Base-by-base conservation (phyloP, 2,888 invertebrate species). In the Orthonychiurus folsomi region DNA sequence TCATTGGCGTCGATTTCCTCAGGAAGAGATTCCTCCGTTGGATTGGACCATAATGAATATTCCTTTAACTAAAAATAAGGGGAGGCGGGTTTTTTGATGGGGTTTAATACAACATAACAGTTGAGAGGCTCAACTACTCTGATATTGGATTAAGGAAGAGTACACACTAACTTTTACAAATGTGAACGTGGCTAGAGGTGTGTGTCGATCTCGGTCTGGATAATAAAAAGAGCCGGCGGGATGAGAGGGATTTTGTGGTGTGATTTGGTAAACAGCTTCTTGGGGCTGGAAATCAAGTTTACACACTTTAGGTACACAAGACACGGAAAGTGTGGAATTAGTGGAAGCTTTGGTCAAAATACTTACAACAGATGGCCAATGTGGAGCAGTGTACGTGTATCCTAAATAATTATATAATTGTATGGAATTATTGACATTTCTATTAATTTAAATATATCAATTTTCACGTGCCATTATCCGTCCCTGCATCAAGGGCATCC, bases 221-320 rank as follows among this genome's bases (percentile, higher is more conserved):
- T 80, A 80, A 75, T 76, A 78, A 73, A 81, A 81, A 12, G 80
- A 78, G 66, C 77, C 77, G 25, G 80, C 80, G 1, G 78, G 77
- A 73, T 80, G 80, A 61, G 75, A 74, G 2, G 80, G 75, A 73
- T 12, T 79, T 60, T 69, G 73, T 2, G 77, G 74, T 5, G 78
- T 79, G 69, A 81, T 77, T 62, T 74, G 72, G 65, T 75, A 74
- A 67, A 81, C 77, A 21, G 74, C 73, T 62, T 78, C 76, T 25
- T 68, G 75, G 2, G 79, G 79, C 59, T 59, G 50, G 3, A 59
- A 50, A 28, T 15, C 48, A n/a, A n/a, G n/a, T n/a, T n/a, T n/a
- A n/a, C n/a, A 48, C 48, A 48, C 12, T 48, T n/a, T 15, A 48
- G n/a, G n/a, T 48, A 48, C 12, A 15, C 48, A n/a, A 48, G 48